These are phyloP conservation scores for Synodontis membranacea DNA, from an alignment of 2,113 vertebrate genomes.

Conservation along the genomic window DNA sequence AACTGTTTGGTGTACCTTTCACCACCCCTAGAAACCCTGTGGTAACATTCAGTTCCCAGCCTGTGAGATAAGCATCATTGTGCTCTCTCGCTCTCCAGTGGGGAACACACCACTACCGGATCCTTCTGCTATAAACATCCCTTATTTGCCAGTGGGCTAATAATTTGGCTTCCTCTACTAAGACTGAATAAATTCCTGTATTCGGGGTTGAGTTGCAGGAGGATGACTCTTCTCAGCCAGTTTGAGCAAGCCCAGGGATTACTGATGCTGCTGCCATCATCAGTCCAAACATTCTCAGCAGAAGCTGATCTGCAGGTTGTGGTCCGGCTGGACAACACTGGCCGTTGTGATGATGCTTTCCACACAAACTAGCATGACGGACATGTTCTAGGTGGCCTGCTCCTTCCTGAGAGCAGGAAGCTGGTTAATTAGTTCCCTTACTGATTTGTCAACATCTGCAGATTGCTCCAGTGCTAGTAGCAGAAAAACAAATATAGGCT, in stretches of 20 bases:
- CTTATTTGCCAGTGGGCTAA: not conserved
- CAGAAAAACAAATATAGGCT: not conserved
- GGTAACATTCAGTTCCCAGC: not conserved
- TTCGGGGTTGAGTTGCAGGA: not conserved
- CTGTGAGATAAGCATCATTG: not conserved
- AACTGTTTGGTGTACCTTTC: not conserved
- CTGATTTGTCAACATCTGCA: not conserved
- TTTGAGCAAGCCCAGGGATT: not conserved
- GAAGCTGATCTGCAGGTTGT: constrained; percentile 4
- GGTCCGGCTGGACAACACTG: not conserved
- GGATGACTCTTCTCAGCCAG: not conserved
- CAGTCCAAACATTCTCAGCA: not conserved
- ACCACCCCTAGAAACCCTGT: not conserved
- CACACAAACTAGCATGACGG: not conserved
- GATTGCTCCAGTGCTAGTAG: not conserved
- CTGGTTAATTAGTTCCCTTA: not conserved
- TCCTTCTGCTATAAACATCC: not conserved
- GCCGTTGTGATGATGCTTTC: not conserved
- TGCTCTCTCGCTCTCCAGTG: not conserved
- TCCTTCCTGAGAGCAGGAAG: not conserved
- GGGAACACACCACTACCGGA: not conserved
- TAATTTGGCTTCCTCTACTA: not conserved
- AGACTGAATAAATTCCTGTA: not conserved
- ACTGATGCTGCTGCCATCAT: not conserved
- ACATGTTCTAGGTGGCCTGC: not conserved